Percentiles rank a stretch among this genome's conserved stretches.
Conservation (phyloP, 1,140 invertebrate genomes). For the Tribolium castaneum region DNA sequence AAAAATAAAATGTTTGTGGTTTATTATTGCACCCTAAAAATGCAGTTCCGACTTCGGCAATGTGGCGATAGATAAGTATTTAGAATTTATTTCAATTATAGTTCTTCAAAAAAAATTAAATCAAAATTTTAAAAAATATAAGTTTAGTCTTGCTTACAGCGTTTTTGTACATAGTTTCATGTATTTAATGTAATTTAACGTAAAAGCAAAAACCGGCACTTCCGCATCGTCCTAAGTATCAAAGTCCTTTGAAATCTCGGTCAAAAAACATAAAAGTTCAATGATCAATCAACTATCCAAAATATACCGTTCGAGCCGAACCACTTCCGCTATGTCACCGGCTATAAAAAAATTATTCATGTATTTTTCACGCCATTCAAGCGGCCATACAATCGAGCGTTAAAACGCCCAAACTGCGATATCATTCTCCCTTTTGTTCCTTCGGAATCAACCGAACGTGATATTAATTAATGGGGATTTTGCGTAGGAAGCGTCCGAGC, state of each 20-base stretch:
- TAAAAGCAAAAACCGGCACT: background rate
- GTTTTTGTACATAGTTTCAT: too few species aligned
- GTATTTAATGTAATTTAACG: background rate
- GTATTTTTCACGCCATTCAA: background rate
- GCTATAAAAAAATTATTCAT: constrained; percentile 8
- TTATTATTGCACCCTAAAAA: too few species aligned
- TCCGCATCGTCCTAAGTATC: background rate
- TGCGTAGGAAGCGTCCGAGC: constrained; percentile 13
- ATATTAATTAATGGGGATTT: constrained; percentile 34
- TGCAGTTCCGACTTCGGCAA: too few species aligned
- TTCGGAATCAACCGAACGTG: constrained; percentile 10
- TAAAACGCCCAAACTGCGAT: background rate
- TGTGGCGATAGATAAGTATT: too few species aligned
- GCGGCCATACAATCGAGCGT: background rate
- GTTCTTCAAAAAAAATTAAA: too few species aligned
- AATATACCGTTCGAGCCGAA: background rate
- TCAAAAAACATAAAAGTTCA: background rate
- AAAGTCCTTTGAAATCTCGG: background rate
- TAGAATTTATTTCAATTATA: too few species aligned
- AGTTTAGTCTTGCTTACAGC: too few species aligned
- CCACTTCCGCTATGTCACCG: background rate
- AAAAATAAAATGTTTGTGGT: too few species aligned
- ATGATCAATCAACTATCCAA: background rate
- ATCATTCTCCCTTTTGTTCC: background rate
- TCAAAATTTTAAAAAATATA: too few species aligned